Evolutionary conservation across 2,113 vertebrate species (phyloP).

Genomic region (Rhagologus leucostigma): DNA sequence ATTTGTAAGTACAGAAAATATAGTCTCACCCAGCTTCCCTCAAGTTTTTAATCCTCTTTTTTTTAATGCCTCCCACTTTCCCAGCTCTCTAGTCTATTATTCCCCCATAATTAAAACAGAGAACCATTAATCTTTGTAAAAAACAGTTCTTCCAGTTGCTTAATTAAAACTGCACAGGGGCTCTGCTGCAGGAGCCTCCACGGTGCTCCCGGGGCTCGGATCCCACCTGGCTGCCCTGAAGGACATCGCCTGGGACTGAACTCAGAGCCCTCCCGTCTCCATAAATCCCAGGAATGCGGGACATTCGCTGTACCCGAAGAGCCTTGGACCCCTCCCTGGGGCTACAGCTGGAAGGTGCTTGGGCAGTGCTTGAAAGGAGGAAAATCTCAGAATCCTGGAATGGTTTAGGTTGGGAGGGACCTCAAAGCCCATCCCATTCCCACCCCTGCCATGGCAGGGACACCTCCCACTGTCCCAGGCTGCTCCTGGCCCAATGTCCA

Average conservation of each 20-base stretch:
- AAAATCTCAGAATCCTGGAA: no score
- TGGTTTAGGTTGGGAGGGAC: not conserved
- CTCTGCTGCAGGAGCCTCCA: accelerated
- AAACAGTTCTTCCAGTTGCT: not conserved
- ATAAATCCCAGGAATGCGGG: accelerated
- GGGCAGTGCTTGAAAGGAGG: not conserved
- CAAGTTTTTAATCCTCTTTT: slow-evolving; percentile 13
- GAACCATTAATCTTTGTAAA: not conserved
- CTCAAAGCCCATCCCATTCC: accelerated
- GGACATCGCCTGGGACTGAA: accelerated
- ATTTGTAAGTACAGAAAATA: not conserved
- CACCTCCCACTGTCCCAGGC: not conserved
- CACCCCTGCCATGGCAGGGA: not conserved
- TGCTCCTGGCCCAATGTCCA: not conserved
- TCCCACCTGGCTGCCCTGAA: not conserved
- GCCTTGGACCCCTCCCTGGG: accelerated
- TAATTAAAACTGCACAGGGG: not conserved
- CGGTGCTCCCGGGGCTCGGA: accelerated
- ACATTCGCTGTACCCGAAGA: accelerated
- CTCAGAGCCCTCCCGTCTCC: accelerated
- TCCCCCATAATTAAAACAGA: slow-evolving; percentile 12
- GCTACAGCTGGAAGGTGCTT: not conserved
- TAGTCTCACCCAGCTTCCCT: not conserved
- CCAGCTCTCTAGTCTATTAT: not conserved
- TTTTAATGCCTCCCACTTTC: not conserved